A percentile compares a stretch with the other conserved stretches of the same genome.
phyloP scores from a whole-genome alignment of 2,888 invertebrate species.

The Neelides folsomi region DNA sequence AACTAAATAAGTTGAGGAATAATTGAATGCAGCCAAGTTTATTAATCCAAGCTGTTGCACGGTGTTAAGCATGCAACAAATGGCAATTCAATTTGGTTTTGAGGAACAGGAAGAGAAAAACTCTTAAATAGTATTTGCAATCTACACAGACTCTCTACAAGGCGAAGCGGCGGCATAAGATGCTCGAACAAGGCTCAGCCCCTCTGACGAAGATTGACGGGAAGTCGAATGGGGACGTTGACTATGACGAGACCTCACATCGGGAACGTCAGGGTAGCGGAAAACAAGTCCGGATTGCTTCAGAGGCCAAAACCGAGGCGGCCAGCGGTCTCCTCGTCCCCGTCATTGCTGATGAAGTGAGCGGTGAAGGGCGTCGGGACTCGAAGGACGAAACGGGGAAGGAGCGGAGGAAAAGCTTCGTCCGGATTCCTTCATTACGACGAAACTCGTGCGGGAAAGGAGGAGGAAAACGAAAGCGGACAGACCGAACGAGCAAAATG shows the following conservation, averaged over 20 bases:
- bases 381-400: constrained; percentile 7
- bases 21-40: not conserved
- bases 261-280: constrained; percentile 1
- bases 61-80: constrained; percentile 3
- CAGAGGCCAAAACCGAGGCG: constrained; percentile 3
- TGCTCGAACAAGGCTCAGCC: constrained; percentile 18
- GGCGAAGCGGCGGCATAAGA: constrained; percentile 24
- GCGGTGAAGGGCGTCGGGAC: constrained; percentile 2
- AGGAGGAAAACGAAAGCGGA: constrained; percentile 6
- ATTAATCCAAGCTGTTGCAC: not conserved
- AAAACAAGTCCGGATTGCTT: not conserved
- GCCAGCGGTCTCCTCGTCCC: constrained; percentile 6
- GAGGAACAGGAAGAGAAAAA: not conserved
- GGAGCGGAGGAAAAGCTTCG: constrained; percentile 16
- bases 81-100: constrained; percentile 8
- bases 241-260: not conserved
- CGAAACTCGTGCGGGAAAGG: constrained; percentile 12
- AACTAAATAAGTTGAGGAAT: no score
- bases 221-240: not conserved
- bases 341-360: constrained; percentile 2
- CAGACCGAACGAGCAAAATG: constrained; percentile 42
- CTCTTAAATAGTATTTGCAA: not conserved
- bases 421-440: constrained; percentile 21
- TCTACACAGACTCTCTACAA: constrained; percentile 24
- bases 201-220: not conserved